phyloP scores from a whole-genome alignment of 2,797 vertebrate species.

The Meda fulgida region DNA sequence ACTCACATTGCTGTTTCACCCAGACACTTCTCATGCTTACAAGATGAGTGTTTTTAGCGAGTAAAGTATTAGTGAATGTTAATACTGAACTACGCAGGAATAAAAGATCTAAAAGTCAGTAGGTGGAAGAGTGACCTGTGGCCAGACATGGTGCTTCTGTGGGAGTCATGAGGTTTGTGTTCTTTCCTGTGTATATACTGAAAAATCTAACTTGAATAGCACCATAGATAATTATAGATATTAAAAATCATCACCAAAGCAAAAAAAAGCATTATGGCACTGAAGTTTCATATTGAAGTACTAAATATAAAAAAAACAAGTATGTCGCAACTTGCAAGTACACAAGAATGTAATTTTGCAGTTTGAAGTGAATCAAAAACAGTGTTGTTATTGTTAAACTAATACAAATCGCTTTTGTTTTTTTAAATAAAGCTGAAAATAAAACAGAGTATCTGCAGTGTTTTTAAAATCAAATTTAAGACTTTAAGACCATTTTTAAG shows the following conservation, averaged over 20 bases:
- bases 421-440: not conserved
- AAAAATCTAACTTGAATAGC: not conserved
- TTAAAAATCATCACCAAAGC: not conserved
- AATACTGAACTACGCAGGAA: not conserved
- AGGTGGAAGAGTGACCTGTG: not conserved
- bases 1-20: not conserved
- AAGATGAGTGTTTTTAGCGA: not conserved
- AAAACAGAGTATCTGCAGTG: not conserved
- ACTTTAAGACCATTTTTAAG: not conserved
- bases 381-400: not conserved
- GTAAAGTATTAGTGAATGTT: not conserved
- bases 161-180: not conserved
- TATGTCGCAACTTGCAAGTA: not conserved
- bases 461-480: not conserved
- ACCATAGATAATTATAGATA: not conserved
- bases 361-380: not conserved
- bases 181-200: not conserved
- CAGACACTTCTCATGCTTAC: not conserved
- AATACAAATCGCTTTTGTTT: not conserved
- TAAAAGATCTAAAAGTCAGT: conserved; percentile 10
- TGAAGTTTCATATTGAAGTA: not conserved
- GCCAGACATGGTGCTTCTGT: not conserved
- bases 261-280: not conserved
- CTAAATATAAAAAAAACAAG: not conserved
- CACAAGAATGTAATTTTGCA: not conserved